phyloP scores from a whole-genome alignment of 2,797 vertebrate species.

The Oceanodroma leucorhoa region DNA sequence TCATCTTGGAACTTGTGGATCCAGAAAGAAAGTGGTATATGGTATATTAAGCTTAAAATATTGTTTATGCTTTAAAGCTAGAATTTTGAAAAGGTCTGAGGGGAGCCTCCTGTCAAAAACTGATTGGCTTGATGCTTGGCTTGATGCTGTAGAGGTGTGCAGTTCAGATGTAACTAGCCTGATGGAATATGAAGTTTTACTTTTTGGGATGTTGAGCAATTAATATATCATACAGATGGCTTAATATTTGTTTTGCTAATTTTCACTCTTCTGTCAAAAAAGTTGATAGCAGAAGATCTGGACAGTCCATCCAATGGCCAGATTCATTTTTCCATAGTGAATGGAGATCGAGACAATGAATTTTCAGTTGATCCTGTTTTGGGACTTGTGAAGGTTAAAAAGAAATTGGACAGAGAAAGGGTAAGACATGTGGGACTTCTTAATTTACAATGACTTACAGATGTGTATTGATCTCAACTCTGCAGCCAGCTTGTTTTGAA shows the following conservation, averaged over 20 bases:
- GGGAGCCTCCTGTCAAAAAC: background rate
- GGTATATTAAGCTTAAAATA: background rate
- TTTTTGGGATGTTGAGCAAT: background rate
- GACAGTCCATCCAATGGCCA: constrained; percentile 90
- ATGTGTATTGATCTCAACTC: background rate
- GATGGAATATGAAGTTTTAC: background rate
- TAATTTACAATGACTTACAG: background rate
- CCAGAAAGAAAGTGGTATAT: background rate
- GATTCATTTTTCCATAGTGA: constrained; percentile 89
- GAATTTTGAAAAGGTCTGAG: background rate
- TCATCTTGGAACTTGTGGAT: background rate
- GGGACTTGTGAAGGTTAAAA: constrained; percentile 92
- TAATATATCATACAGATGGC: background rate
- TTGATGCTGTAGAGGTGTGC: background rate
- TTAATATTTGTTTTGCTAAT: background rate
- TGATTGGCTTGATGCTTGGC: background rate
- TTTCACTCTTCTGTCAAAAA: constrained; percentile 30
- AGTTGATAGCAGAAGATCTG: constrained; percentile 92
- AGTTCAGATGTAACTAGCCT: background rate
- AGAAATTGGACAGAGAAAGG: constrained; percentile 91
- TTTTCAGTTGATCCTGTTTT: constrained; percentile 88
- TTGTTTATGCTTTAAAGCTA: background rate
- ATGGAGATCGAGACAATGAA: constrained; percentile 87
- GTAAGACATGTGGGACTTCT: constrained; percentile 74
- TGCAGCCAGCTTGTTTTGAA: background rate